Evolutionary conservation across 2,888 invertebrate species (phyloP), one percentile per base, ranked within the genome.

Genomic region (Brenthis hecate): DNA sequence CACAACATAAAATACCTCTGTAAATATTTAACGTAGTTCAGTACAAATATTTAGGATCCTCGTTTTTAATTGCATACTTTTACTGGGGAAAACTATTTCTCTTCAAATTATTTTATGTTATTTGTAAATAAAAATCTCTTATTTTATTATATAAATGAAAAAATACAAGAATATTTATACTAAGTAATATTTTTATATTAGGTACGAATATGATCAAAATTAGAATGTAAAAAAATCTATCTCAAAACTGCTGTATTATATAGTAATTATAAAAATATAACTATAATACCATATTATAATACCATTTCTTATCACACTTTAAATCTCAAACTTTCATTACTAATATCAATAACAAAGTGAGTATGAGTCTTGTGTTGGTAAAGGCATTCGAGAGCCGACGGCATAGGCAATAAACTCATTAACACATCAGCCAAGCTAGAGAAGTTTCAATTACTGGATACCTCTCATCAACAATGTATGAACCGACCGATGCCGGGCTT

Each of bases 381-480:
- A 11, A 11, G 28, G 50, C 32, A 50, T 60, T 60, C 50, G 16
- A 60, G 50, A 60, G 60, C 13, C 53, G 53, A 62, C 51, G 53
- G 62, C 16, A 61, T 32, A 62, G 51, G 13, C 62, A 62, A 54
- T 62, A 66, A 55, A 61, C 54, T 66, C 65, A 62, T 66, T 65
- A 64, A 19, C 51, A 58, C 56, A 23, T 61, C 58, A 50, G 54
- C 51, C 58, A 55, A 58, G 55, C 54, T 58, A 67, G 58, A 61
- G 62, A 68, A 70, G 68, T 72, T 73, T 68, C 76, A 72, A 75
- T 75, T 72, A 75, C 72, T 70, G 54, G 60, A 58, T 65, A 53
- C 36, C 50, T 61, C 48, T 62, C 66, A 73, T 76, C 71, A 73
- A 73, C 72, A 69, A 73, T 72, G 72, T 74, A 70, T 74, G 71